A percentile compares a stretch with the other conserved stretches of the same genome.
phyloP scores from a whole-genome alignment of 2,797 vertebrate genomes.

The Trichosurus vulpecula region DNA sequence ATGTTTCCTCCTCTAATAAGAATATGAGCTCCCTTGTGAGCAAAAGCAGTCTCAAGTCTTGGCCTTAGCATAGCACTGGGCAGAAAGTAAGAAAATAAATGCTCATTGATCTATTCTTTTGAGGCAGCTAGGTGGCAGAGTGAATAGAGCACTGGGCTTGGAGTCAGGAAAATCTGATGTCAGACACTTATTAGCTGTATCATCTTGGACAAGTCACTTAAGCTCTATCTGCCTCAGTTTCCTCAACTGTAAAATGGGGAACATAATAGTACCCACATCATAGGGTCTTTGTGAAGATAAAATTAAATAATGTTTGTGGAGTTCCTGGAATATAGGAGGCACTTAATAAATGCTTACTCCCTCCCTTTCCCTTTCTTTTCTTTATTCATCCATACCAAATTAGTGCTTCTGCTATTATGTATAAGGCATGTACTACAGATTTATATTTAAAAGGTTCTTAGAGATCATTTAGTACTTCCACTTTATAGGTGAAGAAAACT shows the following conservation, averaged over 20 bases:
- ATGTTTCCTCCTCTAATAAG: not conserved
- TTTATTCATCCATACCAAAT: not conserved
- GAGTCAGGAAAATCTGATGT: not conserved
- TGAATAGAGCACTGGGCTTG: not conserved
- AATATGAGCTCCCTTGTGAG: not conserved
- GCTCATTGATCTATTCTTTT: not conserved
- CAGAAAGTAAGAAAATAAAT: not conserved
- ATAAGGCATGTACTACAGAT: not conserved
- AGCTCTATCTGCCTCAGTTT: not conserved
- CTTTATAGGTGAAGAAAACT: slow-evolving; percentile 2
- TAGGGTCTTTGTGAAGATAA: not conserved
- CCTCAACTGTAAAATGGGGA: not conserved
- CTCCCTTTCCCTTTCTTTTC: not conserved
- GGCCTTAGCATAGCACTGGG: not conserved
- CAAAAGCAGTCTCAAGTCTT: not conserved
- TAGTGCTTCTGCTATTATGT: not conserved
- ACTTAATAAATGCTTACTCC: not conserved
- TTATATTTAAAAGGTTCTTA: not conserved
- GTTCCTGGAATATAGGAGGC: not conserved
- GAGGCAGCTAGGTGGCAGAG: not conserved
- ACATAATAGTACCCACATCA: not conserved
- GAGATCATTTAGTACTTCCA: not conserved
- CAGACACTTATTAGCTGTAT: not conserved
- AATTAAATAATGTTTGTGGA: not conserved
- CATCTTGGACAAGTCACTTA: not conserved